These are phyloP conservation scores for Procavia capensis DNA, from an alignment of 2,113 vertebrate species.

Conservation along the genomic window DNA sequence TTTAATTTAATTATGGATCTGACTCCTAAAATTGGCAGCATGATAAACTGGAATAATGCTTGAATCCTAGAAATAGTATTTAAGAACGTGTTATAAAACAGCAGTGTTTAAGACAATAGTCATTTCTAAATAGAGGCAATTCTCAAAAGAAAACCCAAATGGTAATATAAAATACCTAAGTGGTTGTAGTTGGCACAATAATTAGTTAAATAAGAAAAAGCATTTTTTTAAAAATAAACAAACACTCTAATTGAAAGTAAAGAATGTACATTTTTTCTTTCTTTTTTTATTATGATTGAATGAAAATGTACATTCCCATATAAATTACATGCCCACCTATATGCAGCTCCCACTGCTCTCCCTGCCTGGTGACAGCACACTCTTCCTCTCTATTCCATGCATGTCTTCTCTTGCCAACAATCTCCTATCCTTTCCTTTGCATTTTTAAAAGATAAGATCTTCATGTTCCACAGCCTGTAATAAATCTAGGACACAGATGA, in stretches of 20 bases:
- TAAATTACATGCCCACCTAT: no score
- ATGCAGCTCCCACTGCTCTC: no score
- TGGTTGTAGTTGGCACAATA: constrained; percentile 21
- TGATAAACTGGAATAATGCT: not conserved
- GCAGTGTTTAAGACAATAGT: not conserved
- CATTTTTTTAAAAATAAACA: constrained; percentile 57
- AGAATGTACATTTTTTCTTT: not conserved
- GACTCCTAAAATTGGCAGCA: not conserved
- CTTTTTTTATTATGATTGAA: no score
- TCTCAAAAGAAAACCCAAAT: not conserved
- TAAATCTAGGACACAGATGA: constrained; percentile 8
- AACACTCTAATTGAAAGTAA: not conserved
- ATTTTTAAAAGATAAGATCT: no score
- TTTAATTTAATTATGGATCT: constrained; percentile 39
- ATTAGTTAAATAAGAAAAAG: not conserved
- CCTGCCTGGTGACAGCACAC: no score
- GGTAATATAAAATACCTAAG: constrained; percentile 1
- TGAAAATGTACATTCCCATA: no score
- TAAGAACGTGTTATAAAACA: constrained; percentile 43
- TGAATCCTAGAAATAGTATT: constrained; percentile 34
- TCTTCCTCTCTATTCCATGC: no score
- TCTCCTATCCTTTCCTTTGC: no score
- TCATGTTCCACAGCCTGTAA: not conserved
- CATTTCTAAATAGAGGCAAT: constrained; percentile 43
- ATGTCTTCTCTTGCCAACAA: no score